Percentiles rank a stretch among this genome's conserved stretches.
phyloP scores from a whole-genome alignment of 2,797 vertebrate genomes.

The Enteromius argenteus region DNA sequence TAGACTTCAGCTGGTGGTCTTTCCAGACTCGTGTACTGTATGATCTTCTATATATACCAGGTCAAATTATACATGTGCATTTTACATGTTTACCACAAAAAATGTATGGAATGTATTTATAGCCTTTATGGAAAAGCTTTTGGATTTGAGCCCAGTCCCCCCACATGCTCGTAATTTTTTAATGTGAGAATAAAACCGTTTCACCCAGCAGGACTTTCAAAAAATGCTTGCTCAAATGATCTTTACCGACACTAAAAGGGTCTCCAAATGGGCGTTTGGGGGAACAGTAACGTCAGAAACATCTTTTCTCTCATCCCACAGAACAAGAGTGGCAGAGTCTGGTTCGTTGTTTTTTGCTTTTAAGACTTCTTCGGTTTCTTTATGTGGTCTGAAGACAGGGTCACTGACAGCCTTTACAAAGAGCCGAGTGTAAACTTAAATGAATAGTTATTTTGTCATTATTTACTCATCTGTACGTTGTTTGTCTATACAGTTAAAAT shows the following conservation, averaged over 20 bases:
- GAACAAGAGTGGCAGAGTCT: constrained; percentile 2
- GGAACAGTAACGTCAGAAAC: background rate
- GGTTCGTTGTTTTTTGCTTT: constrained; percentile 17
- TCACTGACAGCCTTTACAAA: constrained; percentile 31
- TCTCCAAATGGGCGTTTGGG: background rate
- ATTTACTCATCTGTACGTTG: background rate
- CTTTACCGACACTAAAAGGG: constrained; percentile 61
- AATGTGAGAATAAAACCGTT: constrained; percentile 68
- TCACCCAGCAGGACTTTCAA: constrained; percentile 62
- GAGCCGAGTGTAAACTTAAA: background rate
- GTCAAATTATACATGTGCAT: constrained; percentile 69
- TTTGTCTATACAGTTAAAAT: background rate
- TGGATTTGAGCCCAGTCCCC: constrained; percentile 70
- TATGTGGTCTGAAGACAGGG: constrained; percentile 30
- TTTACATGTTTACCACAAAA: constrained; percentile 70
- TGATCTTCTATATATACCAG: constrained; percentile 73
- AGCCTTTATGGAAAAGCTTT: constrained; percentile 68
- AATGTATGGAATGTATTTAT: constrained; percentile 79
- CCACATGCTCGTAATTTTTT: constrained; percentile 70
- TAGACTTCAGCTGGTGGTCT: constrained; percentile 21
- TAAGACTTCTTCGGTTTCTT: constrained; percentile 7
- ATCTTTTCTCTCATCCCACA: background rate
- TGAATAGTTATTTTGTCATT: background rate
- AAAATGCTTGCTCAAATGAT: constrained; percentile 68
- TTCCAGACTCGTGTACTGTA: constrained; percentile 58